Percentiles rank a stretch among this genome's conserved stretches.
Evolutionary conservation across 2,797 vertebrate species (phyloP).

Genomic region (Pitangus sulphuratus): DNA sequence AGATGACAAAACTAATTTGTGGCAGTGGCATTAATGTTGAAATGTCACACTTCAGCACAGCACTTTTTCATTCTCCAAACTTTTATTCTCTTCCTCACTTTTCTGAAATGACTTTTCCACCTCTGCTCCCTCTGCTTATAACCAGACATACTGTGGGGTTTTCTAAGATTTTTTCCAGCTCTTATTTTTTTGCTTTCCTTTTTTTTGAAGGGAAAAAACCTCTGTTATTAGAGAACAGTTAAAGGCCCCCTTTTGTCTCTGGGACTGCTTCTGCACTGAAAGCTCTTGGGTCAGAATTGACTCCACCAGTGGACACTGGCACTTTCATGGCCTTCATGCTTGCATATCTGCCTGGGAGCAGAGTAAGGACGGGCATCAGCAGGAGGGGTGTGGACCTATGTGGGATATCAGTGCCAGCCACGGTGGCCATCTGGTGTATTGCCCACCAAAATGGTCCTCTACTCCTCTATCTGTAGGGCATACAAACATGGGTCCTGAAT

Average conservation of each 20-base stretch:
- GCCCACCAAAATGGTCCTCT: neutral
- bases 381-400: neutral
- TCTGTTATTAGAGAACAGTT: neutral
- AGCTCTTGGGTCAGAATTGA: neutral
- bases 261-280: neutral
- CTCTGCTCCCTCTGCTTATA: neutral
- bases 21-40: neutral
- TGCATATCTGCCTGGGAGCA: neutral
- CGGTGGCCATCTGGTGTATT: no score
- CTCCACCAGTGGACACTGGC: no score
- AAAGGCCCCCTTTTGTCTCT: neutral
- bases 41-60: neutral
- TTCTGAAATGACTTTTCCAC: neutral
- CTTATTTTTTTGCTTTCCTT: neutral
- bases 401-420: neutral
- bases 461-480: neutral
- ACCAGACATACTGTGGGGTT: rapidly evolving
- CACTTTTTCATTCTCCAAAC: neutral
- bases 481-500: rapidly evolving
- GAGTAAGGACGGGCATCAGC: neutral
- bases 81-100: neutral
- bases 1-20: conserved; percentile 34
- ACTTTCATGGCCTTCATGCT: neutral
- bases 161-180: neutral
- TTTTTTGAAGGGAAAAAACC: neutral